Base-by-base conservation (phyloP, 2,888 invertebrate genomes). In the Euphydryas editha region DNA sequence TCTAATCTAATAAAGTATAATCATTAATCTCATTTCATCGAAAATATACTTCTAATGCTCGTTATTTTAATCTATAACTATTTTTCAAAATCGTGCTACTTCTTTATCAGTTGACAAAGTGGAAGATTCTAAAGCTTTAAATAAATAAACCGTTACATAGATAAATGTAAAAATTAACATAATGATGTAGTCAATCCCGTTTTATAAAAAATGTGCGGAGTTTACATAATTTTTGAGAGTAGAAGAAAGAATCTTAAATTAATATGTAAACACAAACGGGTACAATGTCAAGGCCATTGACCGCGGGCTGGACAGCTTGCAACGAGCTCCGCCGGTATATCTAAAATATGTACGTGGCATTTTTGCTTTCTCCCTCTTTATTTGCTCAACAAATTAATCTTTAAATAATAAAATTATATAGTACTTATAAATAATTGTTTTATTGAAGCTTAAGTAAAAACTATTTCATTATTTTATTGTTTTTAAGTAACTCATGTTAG, bases 211-310 rank as follows among this genome's bases (percentile, higher is more conserved):
- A 30, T 36, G 30, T 59, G 30, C 59, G 21, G 39, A 64, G 51
- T 64, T 59, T 51, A 58, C 59, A 64, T 64, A 59, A 64, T 64
- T 30, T 30, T 54, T 17, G 54, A 64, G 63, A 64, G 49, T 57
- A 47, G 62, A 60, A 58, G 62, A 60, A 57, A 63, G 62, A 67
- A 59, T 63, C 63, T 81, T 79, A 77, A 85, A 82, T 81, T 80
- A 80, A 76, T 68, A 78, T 80, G 79, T 81, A 78, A 83, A 82
- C 79, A 80, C 71, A 80, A 84, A 83, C 82, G 79, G 76, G 84
- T 84, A 82, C 88, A 89, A 84, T 89, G 88, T 90, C 89, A 89
- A 87, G 86, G 89, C 84, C 80, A 84, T 78, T 88, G 89, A 89
- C 89, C 88, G 85, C 83, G 69, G 55, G 30, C 69, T 67, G 69